Evolutionary conservation across 2,888 invertebrate species (phyloP).

Genomic region (Drosophila cracens): DNA sequence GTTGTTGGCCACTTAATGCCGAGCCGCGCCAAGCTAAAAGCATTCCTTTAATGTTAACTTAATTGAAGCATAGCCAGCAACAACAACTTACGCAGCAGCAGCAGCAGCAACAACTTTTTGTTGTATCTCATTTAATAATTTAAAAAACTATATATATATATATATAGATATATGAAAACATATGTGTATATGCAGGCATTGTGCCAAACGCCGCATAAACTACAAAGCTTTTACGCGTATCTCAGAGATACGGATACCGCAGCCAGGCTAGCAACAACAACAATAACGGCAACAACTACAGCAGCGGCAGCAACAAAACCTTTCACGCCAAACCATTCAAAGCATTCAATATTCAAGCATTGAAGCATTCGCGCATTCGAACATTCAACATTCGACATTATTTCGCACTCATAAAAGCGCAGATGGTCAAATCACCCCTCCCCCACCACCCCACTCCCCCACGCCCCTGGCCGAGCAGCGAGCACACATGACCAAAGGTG

Average conservation of each 20-base stretch:
- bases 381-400: conserved; percentile 16
- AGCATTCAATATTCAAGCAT: conserved; percentile 28
- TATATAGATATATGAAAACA: not conserved
- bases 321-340: conserved; percentile 50
- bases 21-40: conserved; percentile 61
- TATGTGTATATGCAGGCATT: conserved; percentile 62
- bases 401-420: conserved; percentile 43
- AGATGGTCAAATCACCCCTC: conserved; percentile 29
- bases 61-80: conserved; percentile 68
- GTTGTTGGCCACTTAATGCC: conserved; percentile 53
- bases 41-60: conserved; percentile 77
- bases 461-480: not conserved
- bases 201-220: conserved; percentile 72
- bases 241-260: conserved; percentile 63
- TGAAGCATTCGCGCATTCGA: conserved; percentile 12
- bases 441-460: no score
- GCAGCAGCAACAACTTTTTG: conserved; percentile 34
- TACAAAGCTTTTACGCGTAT: conserved; percentile 80
- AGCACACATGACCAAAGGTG: conserved; percentile 7
- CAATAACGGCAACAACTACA: conserved; percentile 5
- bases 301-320: conserved; percentile 18
- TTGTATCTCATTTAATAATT: conserved; percentile 62
- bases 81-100: conserved; percentile 12
- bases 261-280: conserved; percentile 5
- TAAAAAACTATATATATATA: conserved; percentile 26